A percentile compares a stretch with the other conserved stretches of the same genome.
These are phyloP conservation scores for Choreutis nemorana DNA, from an alignment of 2,888 invertebrate genomes.

Conservation along the genomic window DNA sequence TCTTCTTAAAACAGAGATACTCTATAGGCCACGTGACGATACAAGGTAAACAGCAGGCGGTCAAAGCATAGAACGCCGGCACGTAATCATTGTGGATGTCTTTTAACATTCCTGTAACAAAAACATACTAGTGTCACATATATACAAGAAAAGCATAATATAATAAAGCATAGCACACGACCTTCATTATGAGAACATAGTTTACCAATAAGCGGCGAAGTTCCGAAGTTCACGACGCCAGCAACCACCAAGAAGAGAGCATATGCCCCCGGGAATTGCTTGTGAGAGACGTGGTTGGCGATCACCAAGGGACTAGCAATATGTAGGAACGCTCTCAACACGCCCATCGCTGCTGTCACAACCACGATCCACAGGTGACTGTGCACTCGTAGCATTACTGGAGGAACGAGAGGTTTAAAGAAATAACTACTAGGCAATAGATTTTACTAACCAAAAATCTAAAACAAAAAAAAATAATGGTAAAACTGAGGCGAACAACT, in stretches of 20 bases:
- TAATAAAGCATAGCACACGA: neutral
- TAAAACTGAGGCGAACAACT: too few species aligned
- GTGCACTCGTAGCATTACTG: conserved; percentile 36
- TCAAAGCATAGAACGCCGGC: conserved; percentile 44
- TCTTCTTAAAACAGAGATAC: conserved; percentile 21
- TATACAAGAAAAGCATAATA: too few species aligned
- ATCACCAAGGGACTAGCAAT: conserved; percentile 74
- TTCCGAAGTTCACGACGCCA: conserved; percentile 69
- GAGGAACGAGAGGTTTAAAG: too few species aligned
- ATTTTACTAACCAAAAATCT: too few species aligned
- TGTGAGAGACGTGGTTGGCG: conserved; percentile 68
- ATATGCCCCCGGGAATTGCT: conserved; percentile 77
- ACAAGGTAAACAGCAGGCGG: conserved; percentile 41
- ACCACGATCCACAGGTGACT: conserved; percentile 31
- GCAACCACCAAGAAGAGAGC: conserved; percentile 74
- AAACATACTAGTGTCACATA: too few species aligned
- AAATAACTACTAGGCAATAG: too few species aligned
- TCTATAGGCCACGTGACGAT: conserved; percentile 43
- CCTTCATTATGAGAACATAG: neutral
- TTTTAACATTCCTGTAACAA: conserved; percentile 38
- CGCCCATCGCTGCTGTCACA: conserved; percentile 61
- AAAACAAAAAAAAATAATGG: too few species aligned
- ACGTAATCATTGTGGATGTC: conserved; percentile 39
- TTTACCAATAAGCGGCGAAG: conserved; percentile 72
- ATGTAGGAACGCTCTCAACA: conserved; percentile 73